A percentile compares a stretch with the other conserved stretches of the same genome.
Evolutionary conservation across 2,888 invertebrate genomes (phyloP).

Genomic region (Apotomis capreana): DNA sequence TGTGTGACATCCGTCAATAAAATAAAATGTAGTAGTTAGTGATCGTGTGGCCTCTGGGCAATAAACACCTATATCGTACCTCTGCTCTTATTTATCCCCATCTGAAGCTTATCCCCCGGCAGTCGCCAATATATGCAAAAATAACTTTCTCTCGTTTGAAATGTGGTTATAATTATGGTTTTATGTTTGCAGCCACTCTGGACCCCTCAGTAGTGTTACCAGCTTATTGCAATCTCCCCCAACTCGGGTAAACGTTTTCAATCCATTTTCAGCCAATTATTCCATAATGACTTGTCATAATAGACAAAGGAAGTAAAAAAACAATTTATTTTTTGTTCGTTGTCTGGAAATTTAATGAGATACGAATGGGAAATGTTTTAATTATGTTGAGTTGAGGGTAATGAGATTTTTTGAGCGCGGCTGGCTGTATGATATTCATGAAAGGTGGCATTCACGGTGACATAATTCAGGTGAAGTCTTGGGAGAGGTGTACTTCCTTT

Average conservation of each 20-base stretch:
- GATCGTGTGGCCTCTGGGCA: too few relatives aligned
- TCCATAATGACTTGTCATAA: conserved; percentile 6
- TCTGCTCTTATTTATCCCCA: too few relatives aligned
- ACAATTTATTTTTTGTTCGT: conserved; percentile 9
- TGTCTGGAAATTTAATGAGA: not conserved
- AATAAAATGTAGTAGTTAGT: too few relatives aligned
- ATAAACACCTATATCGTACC: too few relatives aligned
- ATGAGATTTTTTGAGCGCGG: not conserved
- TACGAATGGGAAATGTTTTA: conserved; percentile 12
- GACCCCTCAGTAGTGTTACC: not conserved
- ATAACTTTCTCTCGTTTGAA: not conserved
- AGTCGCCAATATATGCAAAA: too few relatives aligned
- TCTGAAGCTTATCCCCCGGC: too few relatives aligned
- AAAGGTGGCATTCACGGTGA: too few relatives aligned
- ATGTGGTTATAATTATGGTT: not conserved
- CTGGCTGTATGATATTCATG: not conserved
- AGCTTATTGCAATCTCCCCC: conserved; percentile 15
- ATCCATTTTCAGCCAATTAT: conserved; percentile 2
- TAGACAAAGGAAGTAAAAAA: conserved; percentile 15
- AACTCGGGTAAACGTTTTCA: conserved; percentile 1
- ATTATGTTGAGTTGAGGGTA: not conserved
- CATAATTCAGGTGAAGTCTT: too few relatives aligned
- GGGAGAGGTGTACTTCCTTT: too few relatives aligned
- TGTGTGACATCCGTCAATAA: too few relatives aligned
- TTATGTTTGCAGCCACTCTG: not conserved